Percentiles rank a stretch among this genome's conserved stretches.
Conservation (phyloP, 2,113 vertebrate genomes). For the Glareola pratincola region DNA sequence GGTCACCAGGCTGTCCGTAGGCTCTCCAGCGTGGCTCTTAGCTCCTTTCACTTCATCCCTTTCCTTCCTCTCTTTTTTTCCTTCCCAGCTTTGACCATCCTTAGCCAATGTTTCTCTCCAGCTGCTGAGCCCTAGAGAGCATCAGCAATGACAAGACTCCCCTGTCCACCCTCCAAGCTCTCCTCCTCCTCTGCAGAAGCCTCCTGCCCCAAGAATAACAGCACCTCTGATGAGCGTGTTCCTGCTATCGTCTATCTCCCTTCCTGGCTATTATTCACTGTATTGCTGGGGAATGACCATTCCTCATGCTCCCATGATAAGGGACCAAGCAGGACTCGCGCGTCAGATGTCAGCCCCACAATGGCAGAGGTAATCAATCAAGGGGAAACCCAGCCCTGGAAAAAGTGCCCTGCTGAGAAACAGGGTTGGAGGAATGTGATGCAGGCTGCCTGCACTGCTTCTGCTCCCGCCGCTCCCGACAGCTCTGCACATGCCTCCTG, state of each 20-base stretch:
- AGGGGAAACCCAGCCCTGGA: background rate
- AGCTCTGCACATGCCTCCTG: background rate
- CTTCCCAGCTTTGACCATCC: background rate
- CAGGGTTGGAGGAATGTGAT: background rate
- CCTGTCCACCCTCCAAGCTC: background rate
- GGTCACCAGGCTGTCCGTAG: background rate
- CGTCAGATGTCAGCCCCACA: background rate
- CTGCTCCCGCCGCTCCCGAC: background rate
- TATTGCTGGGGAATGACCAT: conserved; percentile 5
- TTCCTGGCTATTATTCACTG: conserved; percentile 14
- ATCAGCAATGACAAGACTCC: background rate
- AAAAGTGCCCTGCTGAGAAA: background rate
- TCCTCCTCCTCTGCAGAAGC: conserved; percentile 21
- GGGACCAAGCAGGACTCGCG: background rate
- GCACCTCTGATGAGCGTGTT: conserved; percentile 1
- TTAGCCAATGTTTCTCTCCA: conserved; percentile 20
- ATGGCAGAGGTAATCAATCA: background rate
- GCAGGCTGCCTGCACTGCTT: background rate
- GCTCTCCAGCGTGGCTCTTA: background rate
- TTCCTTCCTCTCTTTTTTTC: background rate
- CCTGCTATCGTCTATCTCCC: background rate
- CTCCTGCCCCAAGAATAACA: conserved; percentile 25
- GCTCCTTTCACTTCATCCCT: conserved; percentile 6
- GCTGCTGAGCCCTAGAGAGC: background rate
- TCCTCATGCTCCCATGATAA: conserved; percentile 12